Conservation (phyloP, 2,888 invertebrate species). For the Halictus ligatus region DNA sequence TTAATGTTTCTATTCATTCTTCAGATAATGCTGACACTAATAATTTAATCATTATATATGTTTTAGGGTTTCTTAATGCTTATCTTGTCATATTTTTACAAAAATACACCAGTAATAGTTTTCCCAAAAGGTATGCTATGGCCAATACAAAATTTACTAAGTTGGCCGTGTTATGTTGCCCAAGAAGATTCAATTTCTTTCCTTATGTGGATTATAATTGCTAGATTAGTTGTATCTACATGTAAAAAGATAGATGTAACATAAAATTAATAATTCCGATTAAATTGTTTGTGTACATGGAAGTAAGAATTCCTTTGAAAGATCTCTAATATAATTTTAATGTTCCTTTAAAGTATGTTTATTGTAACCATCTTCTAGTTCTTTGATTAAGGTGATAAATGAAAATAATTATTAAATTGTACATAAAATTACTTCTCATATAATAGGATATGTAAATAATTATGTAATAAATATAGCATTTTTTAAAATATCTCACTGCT, state of each 20-base stretch:
- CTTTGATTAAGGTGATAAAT: background rate
- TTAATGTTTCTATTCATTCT: conserved; percentile 14
- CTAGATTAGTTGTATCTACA: conserved; percentile 68
- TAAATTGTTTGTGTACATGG: conserved; percentile 11
- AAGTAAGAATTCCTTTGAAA: conserved; percentile 17
- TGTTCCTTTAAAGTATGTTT: background rate
- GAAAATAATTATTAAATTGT: conserved; percentile 20
- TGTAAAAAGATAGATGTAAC: conserved; percentile 42
- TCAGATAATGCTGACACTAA: background rate
- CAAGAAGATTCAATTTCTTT: conserved; percentile 78
- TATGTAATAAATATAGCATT: conserved; percentile 14
- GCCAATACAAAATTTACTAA: conserved; percentile 77
- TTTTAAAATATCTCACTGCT: conserved; percentile 13
- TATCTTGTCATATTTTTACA: conserved; percentile 72
- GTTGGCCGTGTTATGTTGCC: conserved; percentile 75
- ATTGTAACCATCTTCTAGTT: background rate
- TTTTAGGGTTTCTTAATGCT: conserved; percentile 40
- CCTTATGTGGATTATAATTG: conserved; percentile 74
- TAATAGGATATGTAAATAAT: conserved; percentile 18
- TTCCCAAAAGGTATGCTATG: conserved; percentile 76
- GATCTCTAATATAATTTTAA: background rate
- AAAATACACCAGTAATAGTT: conserved; percentile 76
- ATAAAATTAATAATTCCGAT: conserved; percentile 20
- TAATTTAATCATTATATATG: conserved; percentile 3
- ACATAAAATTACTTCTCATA: conserved; percentile 34